Base-by-base conservation (phyloP, 2,888 invertebrate species). In the Crocallis elinguaria region DNA sequence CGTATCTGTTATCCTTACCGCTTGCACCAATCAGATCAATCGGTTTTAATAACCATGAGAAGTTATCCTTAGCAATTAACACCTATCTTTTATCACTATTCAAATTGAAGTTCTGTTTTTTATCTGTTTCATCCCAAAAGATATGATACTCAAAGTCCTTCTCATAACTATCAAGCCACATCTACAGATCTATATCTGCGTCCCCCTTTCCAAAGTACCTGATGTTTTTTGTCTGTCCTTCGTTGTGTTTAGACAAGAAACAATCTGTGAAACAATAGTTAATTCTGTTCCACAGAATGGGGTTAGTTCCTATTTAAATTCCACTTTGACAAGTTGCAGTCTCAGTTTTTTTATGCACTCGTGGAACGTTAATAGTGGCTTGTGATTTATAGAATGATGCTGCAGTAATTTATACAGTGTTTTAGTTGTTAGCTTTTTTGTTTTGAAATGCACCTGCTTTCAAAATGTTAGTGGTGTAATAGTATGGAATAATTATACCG, bases 201-300 rank as follows among this genome's bases (percentile, higher is more conserved):
- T 62, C 49, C 62, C 67, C 41, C 60, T 60, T 60, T 49, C 50
- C 38, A 52, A 52, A 66, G 60, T 88, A 88, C 90, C 90, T 88
- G 88, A 80, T 88, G 84, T 88, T 88, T 90, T 89, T 90, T 89
- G 81, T 88, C 84, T 43, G 67, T 74, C 75, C 72, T 64, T 70
- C 61, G 68, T 61, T 64, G 67, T 89, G 86, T 89, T 88, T 88
- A 77, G 77, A 82, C 77, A 82, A 77, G 80, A 75, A 84, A 80
- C 82, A 82, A 78, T 77, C 78, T 73, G 73, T 82, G 80, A 84
- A 88, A 89, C 88, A 89, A 90, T 88, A 83, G 80, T 83, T 83
- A 81, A 82, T 84, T 79, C 73, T 60, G 73, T 73, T 55, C 49
- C 19, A 46, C 51, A 57, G 30, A 60, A 70, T 74, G 71, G 82